Base-by-base conservation (phyloP, 2,888 invertebrate genomes). In the Acanthoscelides obtectus region DNA sequence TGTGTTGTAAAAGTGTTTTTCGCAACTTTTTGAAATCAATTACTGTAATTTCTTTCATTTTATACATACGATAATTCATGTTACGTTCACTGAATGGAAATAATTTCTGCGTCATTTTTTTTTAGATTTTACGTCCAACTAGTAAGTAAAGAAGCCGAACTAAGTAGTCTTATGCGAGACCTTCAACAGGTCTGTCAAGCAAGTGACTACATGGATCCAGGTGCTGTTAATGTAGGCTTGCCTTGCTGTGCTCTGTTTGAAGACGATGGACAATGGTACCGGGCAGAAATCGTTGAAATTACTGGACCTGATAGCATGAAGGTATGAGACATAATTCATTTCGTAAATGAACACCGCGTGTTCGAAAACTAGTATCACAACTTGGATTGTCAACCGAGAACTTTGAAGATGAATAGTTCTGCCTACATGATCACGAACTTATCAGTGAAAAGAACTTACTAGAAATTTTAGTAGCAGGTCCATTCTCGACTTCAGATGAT, bases 201-300 rank as follows among this genome's bases (percentile, higher is more conserved):
- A 0, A 86, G 72, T 66, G 77, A 79, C 0, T 68, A 69, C 0
- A 73, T 82, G 69, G 75, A 78, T 66, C 87, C 68, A 8, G 72
- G 69, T 45, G 71, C 66, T 12, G 78, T 92, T 3, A 87, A 88
- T 0, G 82, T 88, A 3, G 92, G 91, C 0, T 86, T 90, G 6
- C 91, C 93, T 0, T 94, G 94, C 80, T 92, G 92, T 76, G 97
- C 97, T 0, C 90, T 92, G 72, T 98, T 93, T 82, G 89, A 91
- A 68, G 89, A 87, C 69, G 95, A 96, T 84, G 89, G 89, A 27
- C 92, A 93, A 81, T 99, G 98, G 97, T 98, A 98, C 84, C 88
- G 99, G 76, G 98, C 96, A 0, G 89, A 90, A 81, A 89, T 98
- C 8, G 87, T 91, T 3, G 87, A 88, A 20, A 68, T 77, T 0